Base-by-base conservation (phyloP, 2,113 vertebrate genomes). In the Macroglossus sobrinus region DNA sequence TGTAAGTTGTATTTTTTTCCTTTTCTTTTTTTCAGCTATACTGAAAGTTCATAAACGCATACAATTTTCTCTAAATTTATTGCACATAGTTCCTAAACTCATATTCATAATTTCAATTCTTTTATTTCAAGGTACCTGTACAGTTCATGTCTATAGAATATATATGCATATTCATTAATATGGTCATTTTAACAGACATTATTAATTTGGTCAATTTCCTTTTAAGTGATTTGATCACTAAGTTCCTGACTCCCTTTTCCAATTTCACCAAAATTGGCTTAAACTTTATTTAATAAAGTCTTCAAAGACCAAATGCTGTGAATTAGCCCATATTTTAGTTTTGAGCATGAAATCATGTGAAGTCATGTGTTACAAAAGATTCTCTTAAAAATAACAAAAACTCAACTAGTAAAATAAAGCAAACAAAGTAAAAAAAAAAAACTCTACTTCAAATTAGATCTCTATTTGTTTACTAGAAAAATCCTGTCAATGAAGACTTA, bases 81-180 rank as follows among this genome's bases (percentile, higher is more conserved):
- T 57, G 47, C n/a, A 19, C 86, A 97, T 75, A 96, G 96, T 96
- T 95, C 38, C 86, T 98, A 95, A 95, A 84, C 76, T 95, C 47
- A 94, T 95, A 80, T 78, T 69, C 11, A 24, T 69, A 71, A 22
- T 59, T 47, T 74, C 69, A 82, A 86, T 97, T 94, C 84, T 96
- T 93, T 79, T 84, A 71, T 84, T 45, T 24, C 69, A 30, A 69
- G 45, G 57, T 71, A 76, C 66, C 15, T 71, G 47, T 50, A 21
- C 38, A 81, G 35, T 26, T 35, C 8, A 5, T 26, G 9, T 69
- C 5, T 30, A 87, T 57, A 78, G 19, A 80, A 47, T 53, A 16
- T 18, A 10, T 75, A 38, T 79, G 30, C 66, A 26, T 45, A n/a
- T 35, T 38, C 64, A 93, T 76, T 92, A 43, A 78, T 35, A 38